Evolutionary conservation across 1,140 invertebrate genomes (phyloP).

Genomic region (Atta cephalotes): DNA sequence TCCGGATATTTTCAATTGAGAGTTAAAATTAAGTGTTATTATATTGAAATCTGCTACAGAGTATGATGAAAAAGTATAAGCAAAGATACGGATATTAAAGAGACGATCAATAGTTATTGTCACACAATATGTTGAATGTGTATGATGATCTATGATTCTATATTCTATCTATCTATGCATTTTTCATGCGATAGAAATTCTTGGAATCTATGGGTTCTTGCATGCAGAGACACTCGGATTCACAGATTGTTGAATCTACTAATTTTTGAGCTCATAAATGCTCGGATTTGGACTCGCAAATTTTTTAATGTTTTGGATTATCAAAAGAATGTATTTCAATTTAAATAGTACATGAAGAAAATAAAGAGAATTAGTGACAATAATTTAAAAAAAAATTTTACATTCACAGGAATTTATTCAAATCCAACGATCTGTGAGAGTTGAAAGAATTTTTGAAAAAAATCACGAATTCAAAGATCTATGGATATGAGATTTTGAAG

Average conservation of each 20-base stretch:
- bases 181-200: slow-evolving; percentile 11
- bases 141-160: slow-evolving; percentile 52
- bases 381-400: not conserved
- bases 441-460: not conserved
- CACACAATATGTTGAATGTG: slow-evolving; percentile 48
- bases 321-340: not conserved
- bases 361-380: not conserved
- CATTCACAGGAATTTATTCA: not conserved
- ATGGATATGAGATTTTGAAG: not conserved
- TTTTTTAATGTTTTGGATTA: not conserved
- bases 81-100: slow-evolving; percentile 37
- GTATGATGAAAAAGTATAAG: slow-evolving; percentile 34
- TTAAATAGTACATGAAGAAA: not conserved
- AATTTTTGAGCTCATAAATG: slow-evolving; percentile 46
- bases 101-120: slow-evolving; percentile 46
- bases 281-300: slow-evolving; percentile 1
- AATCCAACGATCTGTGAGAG: no score
- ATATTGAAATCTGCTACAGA: slow-evolving; percentile 52
- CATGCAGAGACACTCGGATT: slow-evolving; percentile 40
- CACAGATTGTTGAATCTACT: slow-evolving; percentile 35
- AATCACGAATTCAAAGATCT: not conserved
- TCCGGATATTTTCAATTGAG: slow-evolving; percentile 48
- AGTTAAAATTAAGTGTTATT: slow-evolving; percentile 44
- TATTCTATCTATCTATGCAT: no score
- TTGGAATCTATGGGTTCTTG: slow-evolving; percentile 33